These are phyloP conservation scores for Cottoperca gobio DNA, from an alignment of 2,797 vertebrate genomes.

Conservation along the genomic window DNA sequence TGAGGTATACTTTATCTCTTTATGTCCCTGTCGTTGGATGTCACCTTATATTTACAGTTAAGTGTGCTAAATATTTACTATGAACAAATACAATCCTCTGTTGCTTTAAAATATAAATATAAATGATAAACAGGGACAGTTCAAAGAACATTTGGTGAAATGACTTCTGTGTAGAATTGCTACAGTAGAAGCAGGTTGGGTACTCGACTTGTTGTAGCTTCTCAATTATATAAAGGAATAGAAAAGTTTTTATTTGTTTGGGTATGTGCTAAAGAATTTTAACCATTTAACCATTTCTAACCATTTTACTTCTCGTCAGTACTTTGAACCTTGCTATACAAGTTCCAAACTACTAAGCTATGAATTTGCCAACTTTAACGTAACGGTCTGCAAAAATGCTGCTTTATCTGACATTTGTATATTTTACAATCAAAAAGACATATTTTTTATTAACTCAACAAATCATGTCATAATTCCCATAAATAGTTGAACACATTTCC, in stretches of 20 bases:
- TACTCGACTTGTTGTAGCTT: background rate
- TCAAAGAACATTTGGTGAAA: slow-evolving; percentile 32
- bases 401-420: background rate
- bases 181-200: background rate
- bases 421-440: background rate
- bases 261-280: background rate
- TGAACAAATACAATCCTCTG: too few species aligned
- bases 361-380: too few species aligned
- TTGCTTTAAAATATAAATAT: too few species aligned
- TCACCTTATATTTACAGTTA: background rate
- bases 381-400: background rate
- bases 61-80: background rate
- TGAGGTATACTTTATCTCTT: background rate
- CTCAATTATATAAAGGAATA: background rate
- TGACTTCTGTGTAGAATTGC: slow-evolving; percentile 33
- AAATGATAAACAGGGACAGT: slow-evolving; percentile 45
- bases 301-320: background rate
- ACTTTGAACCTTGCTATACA: background rate
- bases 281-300: background rate
- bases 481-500: background rate
- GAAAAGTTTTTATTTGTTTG: background rate
- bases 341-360: background rate
- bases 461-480: background rate
- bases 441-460: background rate
- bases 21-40: background rate